A percentile compares a stretch with the other conserved stretches of the same genome.
These are phyloP conservation scores for Bos indicus DNA, from an alignment of 2,113 vertebrate species.

Conservation along the genomic window DNA sequence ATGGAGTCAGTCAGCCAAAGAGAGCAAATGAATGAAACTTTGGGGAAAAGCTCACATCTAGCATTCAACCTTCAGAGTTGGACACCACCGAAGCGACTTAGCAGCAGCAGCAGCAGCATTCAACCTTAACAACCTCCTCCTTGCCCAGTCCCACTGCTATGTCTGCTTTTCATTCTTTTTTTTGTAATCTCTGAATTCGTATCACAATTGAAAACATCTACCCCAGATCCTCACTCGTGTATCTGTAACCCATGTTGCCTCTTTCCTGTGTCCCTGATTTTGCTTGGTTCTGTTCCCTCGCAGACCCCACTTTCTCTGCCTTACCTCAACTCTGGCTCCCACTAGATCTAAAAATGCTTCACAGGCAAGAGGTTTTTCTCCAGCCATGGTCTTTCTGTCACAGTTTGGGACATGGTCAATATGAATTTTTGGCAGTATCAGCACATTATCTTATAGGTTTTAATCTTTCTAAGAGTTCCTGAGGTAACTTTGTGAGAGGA, in stretches of 20 bases:
- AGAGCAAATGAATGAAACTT: neutral
- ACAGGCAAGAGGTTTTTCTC: neutral
- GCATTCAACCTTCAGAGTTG: neutral
- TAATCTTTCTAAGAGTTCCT: neutral
- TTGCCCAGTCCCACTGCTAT: too few relatives aligned
- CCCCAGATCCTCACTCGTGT: neutral
- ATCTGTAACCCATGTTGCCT: neutral
- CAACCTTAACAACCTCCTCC: too few relatives aligned
- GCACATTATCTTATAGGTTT: neutral
- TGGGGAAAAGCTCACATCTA: neutral
- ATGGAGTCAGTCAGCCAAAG: too few relatives aligned
- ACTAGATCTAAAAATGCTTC: neutral
- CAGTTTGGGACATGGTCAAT: neutral
- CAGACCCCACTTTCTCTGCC: neutral
- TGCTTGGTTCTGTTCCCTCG: neutral
- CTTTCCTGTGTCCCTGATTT: neutral
- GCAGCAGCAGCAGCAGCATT: neutral
- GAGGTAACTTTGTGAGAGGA: neutral
- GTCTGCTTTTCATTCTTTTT: neutral
- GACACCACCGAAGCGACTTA: fast-evolving
- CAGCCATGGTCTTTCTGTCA: neutral
- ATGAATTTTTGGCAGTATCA: neutral
- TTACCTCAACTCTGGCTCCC: neutral
- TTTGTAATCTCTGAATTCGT: neutral
- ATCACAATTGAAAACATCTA: neutral